A percentile compares a stretch with the other conserved stretches of the same genome.
Evolutionary conservation across 2,797 vertebrate species (phyloP).

Genomic region (Sebastes steindachneri): DNA sequence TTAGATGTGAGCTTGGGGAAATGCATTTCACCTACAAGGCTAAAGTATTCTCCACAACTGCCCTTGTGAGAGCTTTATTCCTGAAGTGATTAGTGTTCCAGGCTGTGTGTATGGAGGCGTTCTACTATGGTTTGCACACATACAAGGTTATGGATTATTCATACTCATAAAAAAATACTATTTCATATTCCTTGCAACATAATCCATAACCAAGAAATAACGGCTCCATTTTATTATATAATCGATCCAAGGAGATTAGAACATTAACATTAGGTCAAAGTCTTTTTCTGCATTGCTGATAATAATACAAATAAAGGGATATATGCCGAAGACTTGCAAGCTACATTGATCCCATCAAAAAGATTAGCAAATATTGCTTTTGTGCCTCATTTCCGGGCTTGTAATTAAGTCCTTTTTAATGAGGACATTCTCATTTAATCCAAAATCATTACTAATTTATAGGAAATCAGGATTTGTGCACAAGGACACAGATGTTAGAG

Average conservation of each 20-base stretch:
- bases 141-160: conserved; percentile 19
- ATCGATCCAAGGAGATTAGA: conserved; percentile 23
- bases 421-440: not conserved
- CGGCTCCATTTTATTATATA: not conserved
- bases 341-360: not conserved
- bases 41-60: conserved; percentile 6
- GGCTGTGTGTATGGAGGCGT: not conserved
- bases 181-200: conserved; percentile 5
- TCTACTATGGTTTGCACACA: not conserved
- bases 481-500: not conserved
- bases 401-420: not conserved
- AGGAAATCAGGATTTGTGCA: not conserved
- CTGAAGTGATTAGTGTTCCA: not conserved
- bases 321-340: not conserved
- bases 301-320: conserved; percentile 1
- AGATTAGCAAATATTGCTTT: not conserved
- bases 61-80: conserved; percentile 16
- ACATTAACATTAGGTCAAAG: not conserved
- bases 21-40: conserved; percentile 32
- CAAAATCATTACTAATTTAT: not conserved
- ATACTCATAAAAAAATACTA: not conserved
- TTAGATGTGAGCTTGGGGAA: conserved; percentile 25
- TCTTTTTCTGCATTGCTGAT: not conserved
- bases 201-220: conserved; percentile 6
- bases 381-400: not conserved